Conservation (phyloP, 2,113 vertebrate genomes). For the Phalacrocorax carbo region DNA sequence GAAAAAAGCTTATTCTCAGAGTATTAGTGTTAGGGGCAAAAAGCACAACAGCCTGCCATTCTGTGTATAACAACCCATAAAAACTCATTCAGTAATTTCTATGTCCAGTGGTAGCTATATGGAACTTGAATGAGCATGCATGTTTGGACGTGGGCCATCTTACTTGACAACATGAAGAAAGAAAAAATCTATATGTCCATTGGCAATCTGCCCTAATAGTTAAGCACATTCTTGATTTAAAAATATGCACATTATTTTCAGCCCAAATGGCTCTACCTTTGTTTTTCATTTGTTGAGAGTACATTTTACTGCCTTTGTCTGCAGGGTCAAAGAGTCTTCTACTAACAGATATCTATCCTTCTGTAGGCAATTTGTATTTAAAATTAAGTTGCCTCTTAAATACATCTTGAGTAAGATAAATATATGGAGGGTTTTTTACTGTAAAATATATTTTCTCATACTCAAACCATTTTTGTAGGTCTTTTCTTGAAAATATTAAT, state of each 20-base stretch:
- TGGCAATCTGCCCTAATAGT: slow-evolving; percentile 14
- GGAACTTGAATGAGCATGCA: slow-evolving; percentile 12
- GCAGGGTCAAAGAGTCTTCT: neutral
- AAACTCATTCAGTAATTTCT: slow-evolving; percentile 31
- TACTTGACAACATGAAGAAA: slow-evolving; percentile 33
- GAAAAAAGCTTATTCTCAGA: neutral
- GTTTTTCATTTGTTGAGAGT: neutral
- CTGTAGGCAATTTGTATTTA: neutral
- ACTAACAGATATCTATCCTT: neutral
- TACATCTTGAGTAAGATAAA: neutral
- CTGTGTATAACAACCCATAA: neutral
- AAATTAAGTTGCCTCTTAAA: neutral
- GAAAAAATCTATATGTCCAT: neutral
- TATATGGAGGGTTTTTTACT: neutral
- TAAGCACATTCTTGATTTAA: slow-evolving; percentile 33
- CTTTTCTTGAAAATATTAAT: neutral
- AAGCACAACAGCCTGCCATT: slow-evolving; percentile 42
- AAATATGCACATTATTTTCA: slow-evolving; percentile 33
- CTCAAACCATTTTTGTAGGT: neutral
- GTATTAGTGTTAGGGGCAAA: slow-evolving; percentile 1
- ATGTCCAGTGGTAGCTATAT: neutral
- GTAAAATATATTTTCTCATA: neutral
- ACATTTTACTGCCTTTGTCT: neutral
- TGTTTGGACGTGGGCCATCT: slow-evolving; percentile 19
- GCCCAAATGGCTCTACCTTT: neutral